These are phyloP conservation scores for Episyrphus balteatus DNA, from an alignment of 1,140 invertebrate genomes.

Conservation along the genomic window DNA sequence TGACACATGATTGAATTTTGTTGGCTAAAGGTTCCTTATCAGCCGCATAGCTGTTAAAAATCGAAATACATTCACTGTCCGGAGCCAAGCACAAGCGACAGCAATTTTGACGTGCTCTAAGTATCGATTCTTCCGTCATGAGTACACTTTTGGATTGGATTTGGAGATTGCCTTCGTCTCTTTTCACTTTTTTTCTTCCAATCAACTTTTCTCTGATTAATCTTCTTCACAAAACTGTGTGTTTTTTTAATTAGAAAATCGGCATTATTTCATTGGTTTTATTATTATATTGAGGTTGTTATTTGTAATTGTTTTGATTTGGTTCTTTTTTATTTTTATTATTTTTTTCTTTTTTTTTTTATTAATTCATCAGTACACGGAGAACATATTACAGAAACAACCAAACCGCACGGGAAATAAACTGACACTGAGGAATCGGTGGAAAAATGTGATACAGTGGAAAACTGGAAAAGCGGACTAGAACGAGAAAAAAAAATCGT, in stretches of 20 bases:
- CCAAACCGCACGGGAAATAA: background rate
- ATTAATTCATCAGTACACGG: background rate
- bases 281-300: constrained; percentile 1
- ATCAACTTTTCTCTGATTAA: constrained; percentile 4
- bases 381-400: background rate
- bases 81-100: constrained; percentile 35
- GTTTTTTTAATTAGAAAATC: constrained; percentile 24
- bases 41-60: constrained; percentile 35
- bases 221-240: constrained; percentile 16
- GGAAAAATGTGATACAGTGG: background rate
- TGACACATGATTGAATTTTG: constrained; percentile 35
- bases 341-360: background rate
- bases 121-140: constrained; percentile 12
- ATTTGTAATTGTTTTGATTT: constrained; percentile 6
- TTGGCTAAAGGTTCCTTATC: constrained; percentile 34
- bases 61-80: constrained; percentile 34
- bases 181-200: constrained; percentile 5
- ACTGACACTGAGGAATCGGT: background rate
- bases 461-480: background rate
- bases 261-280: background rate
- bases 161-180: background rate
- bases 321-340: constrained; percentile 2
- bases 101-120: constrained; percentile 24
- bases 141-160: background rate
- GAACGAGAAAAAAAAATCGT: background rate